Percentiles rank a stretch among this genome's conserved stretches.
These are phyloP conservation scores for Cheumatopsyche charites DNA, from an alignment of 1,140 invertebrate species.

Conservation along the genomic window DNA sequence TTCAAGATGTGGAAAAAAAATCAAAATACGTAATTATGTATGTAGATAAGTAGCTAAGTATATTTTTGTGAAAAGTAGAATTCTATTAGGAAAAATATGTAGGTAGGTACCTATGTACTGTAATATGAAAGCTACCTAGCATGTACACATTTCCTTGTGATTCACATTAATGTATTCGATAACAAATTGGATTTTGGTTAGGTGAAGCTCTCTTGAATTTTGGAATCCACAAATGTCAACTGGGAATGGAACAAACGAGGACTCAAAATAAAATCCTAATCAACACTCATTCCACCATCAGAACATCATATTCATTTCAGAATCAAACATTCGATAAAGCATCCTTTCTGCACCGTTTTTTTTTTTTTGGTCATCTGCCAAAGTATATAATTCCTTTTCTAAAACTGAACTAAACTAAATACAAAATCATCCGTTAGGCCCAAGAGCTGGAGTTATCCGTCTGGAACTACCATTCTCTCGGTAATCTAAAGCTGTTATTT, in stretches of 20 bases:
- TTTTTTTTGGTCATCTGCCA: constrained; percentile 31
- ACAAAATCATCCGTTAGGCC: constrained; percentile 42
- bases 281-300: constrained; percentile 34
- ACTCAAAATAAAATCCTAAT: constrained; percentile 28
- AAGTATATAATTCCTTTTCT: constrained; percentile 37
- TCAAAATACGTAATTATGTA: no score
- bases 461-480: constrained; percentile 42
- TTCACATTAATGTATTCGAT: background rate
- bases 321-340: constrained; percentile 34
- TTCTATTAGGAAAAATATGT: no score
- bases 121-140: no score
- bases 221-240: constrained; percentile 30
- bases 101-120: no score
- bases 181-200: background rate
- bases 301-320: constrained; percentile 27
- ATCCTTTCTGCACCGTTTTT: constrained; percentile 12
- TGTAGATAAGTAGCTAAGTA: no score
- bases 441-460: constrained; percentile 41
- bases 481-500: constrained; percentile 39
- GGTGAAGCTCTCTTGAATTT: constrained; percentile 28
- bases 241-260: constrained; percentile 31
- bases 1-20: no score
- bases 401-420: constrained; percentile 18
- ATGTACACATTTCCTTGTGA: no score
- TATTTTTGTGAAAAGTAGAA: no score